Evolutionary conservation across 2,797 vertebrate species (phyloP).

Genomic region (Sciurus vulgaris): DNA sequence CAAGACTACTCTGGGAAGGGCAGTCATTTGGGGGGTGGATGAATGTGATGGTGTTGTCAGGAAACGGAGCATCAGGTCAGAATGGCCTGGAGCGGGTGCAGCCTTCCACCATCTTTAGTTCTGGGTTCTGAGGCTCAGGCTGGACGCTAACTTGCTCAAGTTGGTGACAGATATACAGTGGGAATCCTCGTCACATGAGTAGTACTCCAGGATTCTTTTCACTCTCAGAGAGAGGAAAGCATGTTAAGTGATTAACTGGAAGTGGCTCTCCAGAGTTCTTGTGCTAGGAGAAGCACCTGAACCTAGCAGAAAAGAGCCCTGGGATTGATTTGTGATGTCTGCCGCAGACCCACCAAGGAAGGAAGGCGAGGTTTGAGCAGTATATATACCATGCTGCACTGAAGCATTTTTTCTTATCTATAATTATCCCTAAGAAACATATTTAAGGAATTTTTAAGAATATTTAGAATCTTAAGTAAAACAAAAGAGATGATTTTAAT

Average conservation of each 20-base stretch:
- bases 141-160: not conserved
- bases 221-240: not conserved
- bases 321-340: constrained; percentile 64
- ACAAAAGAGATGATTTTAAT: not conserved
- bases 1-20: not conserved
- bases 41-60: not conserved
- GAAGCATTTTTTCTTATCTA: not conserved
- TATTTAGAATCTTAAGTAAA: not conserved
- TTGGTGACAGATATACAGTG: not conserved
- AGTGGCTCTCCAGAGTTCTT: not conserved
- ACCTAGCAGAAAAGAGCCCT: not conserved
- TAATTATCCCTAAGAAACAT: not conserved
- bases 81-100: not conserved
- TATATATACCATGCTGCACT: not conserved
- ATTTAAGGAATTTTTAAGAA: not conserved
- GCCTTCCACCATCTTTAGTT: not conserved
- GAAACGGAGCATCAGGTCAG: not conserved
- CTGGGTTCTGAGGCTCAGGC: not conserved
- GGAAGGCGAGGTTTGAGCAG: fast-evolving
- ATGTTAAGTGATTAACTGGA: not conserved
- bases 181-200: not conserved
- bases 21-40: not conserved
- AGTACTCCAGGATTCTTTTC: not conserved
- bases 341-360: not conserved
- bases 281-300: not conserved